A percentile compares a stretch with the other conserved stretches of the same genome.
phyloP scores from a whole-genome alignment of 2,797 vertebrate genomes.

The Myotis findleyi region DNA sequence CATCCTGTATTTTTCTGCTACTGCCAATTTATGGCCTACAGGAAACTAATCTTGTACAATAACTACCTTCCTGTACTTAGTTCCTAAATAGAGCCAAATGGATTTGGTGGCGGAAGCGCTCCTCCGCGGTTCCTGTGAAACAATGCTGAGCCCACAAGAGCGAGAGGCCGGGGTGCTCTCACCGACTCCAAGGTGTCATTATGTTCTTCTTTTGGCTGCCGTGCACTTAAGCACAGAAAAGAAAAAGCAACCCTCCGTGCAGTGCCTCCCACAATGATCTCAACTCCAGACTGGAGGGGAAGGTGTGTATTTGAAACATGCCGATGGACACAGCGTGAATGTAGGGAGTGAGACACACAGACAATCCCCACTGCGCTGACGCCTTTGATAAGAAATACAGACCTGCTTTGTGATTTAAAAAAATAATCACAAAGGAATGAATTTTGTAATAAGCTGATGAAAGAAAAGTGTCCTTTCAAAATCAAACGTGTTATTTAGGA shows the following conservation, averaged over 20 bases:
- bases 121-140: conserved; percentile 85
- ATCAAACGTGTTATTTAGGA: not conserved
- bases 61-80: conserved; percentile 91
- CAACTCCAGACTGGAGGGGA: conserved; percentile 59
- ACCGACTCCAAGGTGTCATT: not conserved
- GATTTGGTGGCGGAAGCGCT: conserved; percentile 86
- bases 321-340: not conserved
- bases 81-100: conserved; percentile 90
- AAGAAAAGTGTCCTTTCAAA: conserved; percentile 47
- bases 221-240: conserved; percentile 77
- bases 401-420: conserved; percentile 47
- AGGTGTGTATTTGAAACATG: conserved; percentile 63
- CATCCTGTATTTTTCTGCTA: conserved; percentile 88
- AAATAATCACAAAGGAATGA: not conserved
- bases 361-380: not conserved
- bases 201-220: conserved; percentile 74
- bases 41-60: conserved; percentile 91
- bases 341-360: conserved; percentile 32
- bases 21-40: conserved; percentile 89
- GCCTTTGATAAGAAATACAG: conserved; percentile 8
- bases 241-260: conserved; percentile 4
- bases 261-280: conserved; percentile 53
- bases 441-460: conserved; percentile 55
- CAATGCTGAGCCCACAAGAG: conserved; percentile 90
- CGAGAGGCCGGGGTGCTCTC: conserved; percentile 76